Evolutionary conservation across 1,140 invertebrate species (phyloP), one percentile per base, ranked within the genome.

Genomic region (Anastrepha obliqua): DNA sequence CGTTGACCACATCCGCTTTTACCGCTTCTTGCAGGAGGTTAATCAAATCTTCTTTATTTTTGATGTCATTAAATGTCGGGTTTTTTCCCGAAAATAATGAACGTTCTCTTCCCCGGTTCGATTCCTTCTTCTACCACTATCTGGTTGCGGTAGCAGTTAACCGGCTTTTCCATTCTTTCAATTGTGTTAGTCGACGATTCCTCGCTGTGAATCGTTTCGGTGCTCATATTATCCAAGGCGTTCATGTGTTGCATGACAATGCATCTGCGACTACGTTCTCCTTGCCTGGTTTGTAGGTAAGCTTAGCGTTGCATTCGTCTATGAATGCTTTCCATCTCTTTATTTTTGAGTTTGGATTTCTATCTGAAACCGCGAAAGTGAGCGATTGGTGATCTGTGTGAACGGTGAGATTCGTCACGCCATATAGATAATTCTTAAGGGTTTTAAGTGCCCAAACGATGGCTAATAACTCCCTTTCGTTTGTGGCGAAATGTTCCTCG

Each of bases 91-190:
- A 17, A 86, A 44, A 15, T 42, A 13, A 47, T 47, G 20, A 47
- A 13, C 3, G 7, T n/a, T 44, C 7, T 29, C 13, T 29, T 60
- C 20, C 8, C 6, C 4, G 20, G 7, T 20, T 20, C 60, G 4
- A 17, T 17, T 15, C 8, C 60, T 11, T 62, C 60, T 17, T 15
- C 60, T 62, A 62, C 2, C 8, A 86, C 3, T 3, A 86, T 86
- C 29, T 86, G 85, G n/a, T 86, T 62, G 9, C 85, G 20, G 42
- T 29, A 86, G 29, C 85, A 86, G 11, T 86, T 86, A 29, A 6
- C 58, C 7, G 85, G 85, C n/a, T 87, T 87, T 9, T 87, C 7
- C 5, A 44, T 55, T 29, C 3, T 87, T 55, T 70, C 39, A 15
- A 67, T 87, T 47, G 11, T 67, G 15, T 70, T 67, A 39, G 62